Evolutionary conservation across 1,140 invertebrate species (phyloP).

Genomic region (Papilio aristodemus): DNA sequence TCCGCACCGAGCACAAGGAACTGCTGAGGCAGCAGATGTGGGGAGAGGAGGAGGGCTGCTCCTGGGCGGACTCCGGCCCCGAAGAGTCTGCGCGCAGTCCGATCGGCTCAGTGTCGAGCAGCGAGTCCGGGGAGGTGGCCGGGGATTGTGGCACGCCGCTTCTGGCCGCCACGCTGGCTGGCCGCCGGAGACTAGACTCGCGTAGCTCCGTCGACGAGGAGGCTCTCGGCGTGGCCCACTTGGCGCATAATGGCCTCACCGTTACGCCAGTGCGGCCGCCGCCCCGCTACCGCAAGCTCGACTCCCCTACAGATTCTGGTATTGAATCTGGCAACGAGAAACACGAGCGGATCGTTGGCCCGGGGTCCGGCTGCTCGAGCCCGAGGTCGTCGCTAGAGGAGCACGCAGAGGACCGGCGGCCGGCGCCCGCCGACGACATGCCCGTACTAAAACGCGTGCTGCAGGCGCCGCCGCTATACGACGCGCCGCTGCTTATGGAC

Average conservation of each 20-base stretch:
- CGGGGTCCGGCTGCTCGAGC: constrained; percentile 91
- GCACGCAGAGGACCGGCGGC: constrained; percentile 83
- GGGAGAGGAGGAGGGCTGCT: constrained; percentile 84
- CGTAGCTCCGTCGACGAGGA: constrained; percentile 88
- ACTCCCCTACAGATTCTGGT: constrained; percentile 94
- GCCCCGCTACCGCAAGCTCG: constrained; percentile 88
- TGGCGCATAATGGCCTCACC: constrained; percentile 85
- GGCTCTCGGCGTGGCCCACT: constrained; percentile 83
- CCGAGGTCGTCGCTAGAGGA: constrained; percentile 92
- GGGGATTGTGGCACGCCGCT: constrained; percentile 87
- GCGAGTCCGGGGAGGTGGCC: constrained; percentile 85
- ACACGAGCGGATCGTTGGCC: constrained; percentile 86
- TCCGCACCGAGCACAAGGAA: constrained; percentile 93
- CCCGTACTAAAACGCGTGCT: constrained; percentile 94
- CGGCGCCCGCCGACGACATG: constrained; percentile 91
- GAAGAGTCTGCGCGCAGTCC: constrained; percentile 91
- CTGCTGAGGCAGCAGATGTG: constrained; percentile 86
- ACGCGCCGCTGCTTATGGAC: constrained; percentile 94
- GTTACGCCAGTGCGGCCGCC: constrained; percentile 83
- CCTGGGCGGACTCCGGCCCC: constrained; percentile 87
- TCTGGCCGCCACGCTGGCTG: constrained; percentile 88
- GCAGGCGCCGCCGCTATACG: constrained; percentile 93
- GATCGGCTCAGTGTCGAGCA: constrained; percentile 91
- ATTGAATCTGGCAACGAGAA: constrained; percentile 96
- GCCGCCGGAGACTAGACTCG: constrained; percentile 88